phyloP scores from a whole-genome alignment of 2,113 vertebrate species.

The Albula goreensis region DNA sequence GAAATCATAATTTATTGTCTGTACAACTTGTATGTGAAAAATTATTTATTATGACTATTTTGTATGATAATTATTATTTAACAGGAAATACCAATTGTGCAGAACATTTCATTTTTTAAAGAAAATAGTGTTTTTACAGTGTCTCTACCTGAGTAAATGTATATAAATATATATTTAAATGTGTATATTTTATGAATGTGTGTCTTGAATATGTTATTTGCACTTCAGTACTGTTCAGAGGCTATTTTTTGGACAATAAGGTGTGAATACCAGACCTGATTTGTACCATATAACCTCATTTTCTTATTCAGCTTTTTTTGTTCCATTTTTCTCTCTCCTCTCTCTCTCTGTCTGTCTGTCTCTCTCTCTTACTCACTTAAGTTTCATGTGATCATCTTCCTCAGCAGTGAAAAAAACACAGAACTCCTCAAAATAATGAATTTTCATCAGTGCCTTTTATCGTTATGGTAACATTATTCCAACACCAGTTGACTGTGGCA shows the following conservation, averaged over 20 bases:
- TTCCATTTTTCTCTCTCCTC: not conserved
- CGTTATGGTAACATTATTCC: not conserved
- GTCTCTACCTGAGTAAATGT: constrained; percentile 55
- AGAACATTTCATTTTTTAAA: constrained; percentile 65
- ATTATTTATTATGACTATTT: constrained; percentile 94
- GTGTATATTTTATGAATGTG: constrained; percentile 62
- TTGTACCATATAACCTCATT: not conserved
- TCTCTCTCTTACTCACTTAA: not conserved
- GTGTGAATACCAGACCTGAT: not conserved
- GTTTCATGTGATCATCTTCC: not conserved
- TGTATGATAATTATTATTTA: constrained; percentile 94
- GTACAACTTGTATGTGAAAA: constrained; percentile 92
- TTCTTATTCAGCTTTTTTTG: not conserved
- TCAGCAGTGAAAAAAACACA: not conserved
- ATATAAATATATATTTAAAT: constrained; percentile 74
- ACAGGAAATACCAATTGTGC: constrained; percentile 78
- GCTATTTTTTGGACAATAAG: not conserved
- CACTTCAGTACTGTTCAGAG: not conserved
- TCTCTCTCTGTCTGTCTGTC: not conserved
- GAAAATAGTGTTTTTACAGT: constrained; percentile 61
- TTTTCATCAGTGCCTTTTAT: not conserved
- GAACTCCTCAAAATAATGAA: not conserved
- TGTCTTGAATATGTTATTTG: not conserved
- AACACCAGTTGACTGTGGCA: not conserved
- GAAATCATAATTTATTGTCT: constrained; percentile 99